These are phyloP conservation scores for Aphaenogaster ashmeadi DNA, from an alignment of 1,140 invertebrate genomes.

Conservation along the genomic window DNA sequence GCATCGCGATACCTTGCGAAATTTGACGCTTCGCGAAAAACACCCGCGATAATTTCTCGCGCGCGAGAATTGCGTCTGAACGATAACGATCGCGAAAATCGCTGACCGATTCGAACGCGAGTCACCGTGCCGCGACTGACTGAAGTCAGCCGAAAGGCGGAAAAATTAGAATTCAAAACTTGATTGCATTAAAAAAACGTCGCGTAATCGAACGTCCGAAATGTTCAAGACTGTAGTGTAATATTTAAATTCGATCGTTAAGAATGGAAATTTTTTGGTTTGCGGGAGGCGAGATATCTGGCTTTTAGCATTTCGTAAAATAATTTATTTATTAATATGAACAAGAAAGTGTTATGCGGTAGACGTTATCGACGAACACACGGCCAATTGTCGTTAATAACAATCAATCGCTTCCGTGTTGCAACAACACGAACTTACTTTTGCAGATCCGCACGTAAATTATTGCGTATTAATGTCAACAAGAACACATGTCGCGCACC, in stretches of 20 bases:
- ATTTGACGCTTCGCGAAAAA: background rate
- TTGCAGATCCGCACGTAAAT: conserved; percentile 11
- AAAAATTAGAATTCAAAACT: background rate
- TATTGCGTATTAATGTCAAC: conserved; percentile 9
- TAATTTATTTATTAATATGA: conserved; percentile 80
- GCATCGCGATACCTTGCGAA: too few relatives aligned
- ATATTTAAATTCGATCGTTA: background rate
- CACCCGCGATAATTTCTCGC: background rate
- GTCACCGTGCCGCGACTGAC: background rate
- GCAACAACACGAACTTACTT: background rate
- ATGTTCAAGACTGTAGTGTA: background rate
- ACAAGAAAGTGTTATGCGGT: conserved; percentile 74
- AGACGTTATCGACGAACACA: conserved; percentile 43
- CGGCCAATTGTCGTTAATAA: background rate
- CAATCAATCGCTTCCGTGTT: background rate
- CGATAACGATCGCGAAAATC: background rate
- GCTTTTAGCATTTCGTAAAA: conserved; percentile 72
- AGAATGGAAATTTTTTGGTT: background rate
- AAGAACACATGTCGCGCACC: background rate
- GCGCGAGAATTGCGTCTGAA: background rate
- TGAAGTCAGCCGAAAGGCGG: background rate
- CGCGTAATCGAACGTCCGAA: background rate
- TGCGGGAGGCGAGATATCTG: conserved; percentile 41
- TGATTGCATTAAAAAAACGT: background rate
- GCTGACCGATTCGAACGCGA: background rate